These are phyloP conservation scores for Incurvaria masculella DNA, from an alignment of 2,888 invertebrate species.

Conservation along the genomic window DNA sequence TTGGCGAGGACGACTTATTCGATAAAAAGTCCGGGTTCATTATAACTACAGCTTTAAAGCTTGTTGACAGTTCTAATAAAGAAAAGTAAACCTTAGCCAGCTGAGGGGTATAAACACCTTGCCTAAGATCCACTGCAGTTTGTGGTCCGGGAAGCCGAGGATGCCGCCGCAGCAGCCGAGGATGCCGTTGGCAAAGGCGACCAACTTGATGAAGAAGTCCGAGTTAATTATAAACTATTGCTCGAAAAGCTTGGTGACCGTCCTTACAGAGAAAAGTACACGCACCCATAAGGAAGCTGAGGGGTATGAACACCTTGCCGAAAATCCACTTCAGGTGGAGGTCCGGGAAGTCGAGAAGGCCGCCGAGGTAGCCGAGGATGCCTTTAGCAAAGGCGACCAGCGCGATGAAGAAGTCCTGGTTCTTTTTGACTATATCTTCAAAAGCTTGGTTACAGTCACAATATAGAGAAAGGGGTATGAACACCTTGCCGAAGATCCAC, in stretches of 20 bases:
- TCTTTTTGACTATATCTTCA: too few relatives aligned
- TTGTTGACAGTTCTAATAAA: too few relatives aligned
- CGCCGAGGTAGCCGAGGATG: constrained; percentile 76
- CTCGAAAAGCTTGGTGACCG: too few relatives aligned
- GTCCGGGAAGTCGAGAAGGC: constrained; percentile 64
- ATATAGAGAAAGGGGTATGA: too few relatives aligned
- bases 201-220: too few relatives aligned
- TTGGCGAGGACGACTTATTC: constrained; percentile 83
- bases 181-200: constrained; percentile 80
- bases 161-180: constrained; percentile 78
- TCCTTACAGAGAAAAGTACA: too few relatives aligned
- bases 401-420: constrained; percentile 88
- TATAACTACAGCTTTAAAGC: too few relatives aligned
- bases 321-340: constrained; percentile 71
- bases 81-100: constrained; percentile 85
- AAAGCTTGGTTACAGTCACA: too few relatives aligned
- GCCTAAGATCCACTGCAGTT: constrained; percentile 74
- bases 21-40: too few relatives aligned
- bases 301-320: constrained; percentile 86
- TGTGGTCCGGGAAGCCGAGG: constrained; percentile 63
- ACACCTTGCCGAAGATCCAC: constrained; percentile 80
- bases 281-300: constrained; percentile 87
- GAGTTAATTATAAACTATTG: too few relatives aligned
- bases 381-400: constrained; percentile 83
- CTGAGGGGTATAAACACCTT: constrained; percentile 90